Evolutionary conservation across 2,888 invertebrate species (phyloP), one percentile per base, ranked within the genome.

Genomic region (Meandrusa payeni): DNA sequence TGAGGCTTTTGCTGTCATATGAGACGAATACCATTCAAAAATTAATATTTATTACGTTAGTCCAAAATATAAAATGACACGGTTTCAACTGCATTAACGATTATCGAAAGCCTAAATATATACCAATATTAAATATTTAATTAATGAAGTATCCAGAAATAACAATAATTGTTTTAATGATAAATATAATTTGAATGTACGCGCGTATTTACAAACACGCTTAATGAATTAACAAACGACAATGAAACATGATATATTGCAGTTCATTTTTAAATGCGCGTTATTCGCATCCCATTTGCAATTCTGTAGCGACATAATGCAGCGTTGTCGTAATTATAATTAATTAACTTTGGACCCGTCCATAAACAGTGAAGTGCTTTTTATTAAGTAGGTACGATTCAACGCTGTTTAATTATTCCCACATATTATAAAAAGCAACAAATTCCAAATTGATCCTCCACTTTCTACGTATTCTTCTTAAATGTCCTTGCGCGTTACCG

Each of bases 241-340:
- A 47, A 48, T 37, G 38, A 41, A 42, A 46, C 45, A 46, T 50
- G 41, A 51, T 51, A 57, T 54, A 55, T 57, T 53, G 50, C 45
- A 44, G 51, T 47, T 39, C 46, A 50, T 55, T 55, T 55, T 46
- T 31, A 46, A 46, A 47, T 42, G 50, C 46, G 48, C 48, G 58
- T 58, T 59, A 61, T 61, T 58, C 50, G 52, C 48, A 38, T 50
- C 59, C 55, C 65, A 62, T 64, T 55, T 54, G 50, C 51, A 49
- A 57, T 54, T 48, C 51, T 39, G 44, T 54, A 54, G 55, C 49
- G 59, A 52, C 55, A 61, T 67, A 61, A 68, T 62, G 53, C 64
- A 55, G 49, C 44, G 55, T 59, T 59, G 56, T 62, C 50, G 61
- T 63, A 64, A 67, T 69, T 64, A 59, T 59, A 61, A 62, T 64